A percentile compares a stretch with the other conserved stretches of the same genome.
phyloP scores from a whole-genome alignment of 1,140 invertebrate genomes.

The Saccostrea glomerata region DNA sequence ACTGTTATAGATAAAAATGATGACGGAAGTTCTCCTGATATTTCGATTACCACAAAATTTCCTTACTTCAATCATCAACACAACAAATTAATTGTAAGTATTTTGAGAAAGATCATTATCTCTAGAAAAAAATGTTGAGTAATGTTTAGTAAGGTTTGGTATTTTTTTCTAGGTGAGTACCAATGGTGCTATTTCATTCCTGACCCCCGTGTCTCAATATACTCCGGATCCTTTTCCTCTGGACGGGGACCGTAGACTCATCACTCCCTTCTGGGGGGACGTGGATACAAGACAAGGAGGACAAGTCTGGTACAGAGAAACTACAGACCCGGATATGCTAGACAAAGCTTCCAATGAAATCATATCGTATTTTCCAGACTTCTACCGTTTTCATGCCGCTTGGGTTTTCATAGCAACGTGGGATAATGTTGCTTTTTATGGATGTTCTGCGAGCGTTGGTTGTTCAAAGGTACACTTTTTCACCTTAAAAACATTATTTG shows the following conservation, averaged over 20 bases:
- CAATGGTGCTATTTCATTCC: constrained; percentile 28
- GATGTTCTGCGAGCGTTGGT: not conserved
- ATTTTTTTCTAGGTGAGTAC: not conserved
- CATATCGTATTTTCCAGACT: constrained; percentile 48
- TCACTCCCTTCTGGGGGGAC: constrained; percentile 69
- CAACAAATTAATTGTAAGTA: not conserved
- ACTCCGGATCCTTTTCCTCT: constrained; percentile 64
- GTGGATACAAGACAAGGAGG: constrained; percentile 61
- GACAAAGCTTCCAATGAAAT: constrained; percentile 59
- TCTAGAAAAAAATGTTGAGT: no score
- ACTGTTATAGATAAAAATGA: not conserved
- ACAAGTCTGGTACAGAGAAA: constrained; percentile 64
- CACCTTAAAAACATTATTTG: not conserved
- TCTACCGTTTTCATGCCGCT: constrained; percentile 58
- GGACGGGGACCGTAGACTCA: constrained; percentile 47
- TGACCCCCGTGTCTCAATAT: constrained; percentile 24
- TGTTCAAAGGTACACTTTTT: not conserved
- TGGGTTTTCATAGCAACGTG: constrained; percentile 71
- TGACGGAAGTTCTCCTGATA: not conserved
- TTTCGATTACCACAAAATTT: not conserved
- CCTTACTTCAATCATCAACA: not conserved
- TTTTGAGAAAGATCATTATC: no score
- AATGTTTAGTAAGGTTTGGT: no score
- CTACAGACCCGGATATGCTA: constrained; percentile 48
- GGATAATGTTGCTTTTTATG: constrained; percentile 59